A percentile compares a stretch with the other conserved stretches of the same genome.
Conservation (phyloP, 2,888 invertebrate genomes). For the Chamaedrilus cognettii region DNA sequence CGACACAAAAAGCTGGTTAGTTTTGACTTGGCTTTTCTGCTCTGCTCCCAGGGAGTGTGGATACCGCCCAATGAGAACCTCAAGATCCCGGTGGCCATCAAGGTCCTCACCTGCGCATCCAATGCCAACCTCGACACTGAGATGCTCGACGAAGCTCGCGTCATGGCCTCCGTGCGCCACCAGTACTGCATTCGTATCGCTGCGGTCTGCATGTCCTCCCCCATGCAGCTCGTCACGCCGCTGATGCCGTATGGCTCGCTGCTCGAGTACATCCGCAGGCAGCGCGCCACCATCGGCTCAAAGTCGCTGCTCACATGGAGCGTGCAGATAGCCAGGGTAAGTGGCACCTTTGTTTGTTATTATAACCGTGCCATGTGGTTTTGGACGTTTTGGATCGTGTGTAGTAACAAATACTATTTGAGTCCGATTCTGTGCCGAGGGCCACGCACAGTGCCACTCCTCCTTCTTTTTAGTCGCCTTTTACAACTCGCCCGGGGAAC, state of each 20-base stretch:
- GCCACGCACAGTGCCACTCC: too few relatives aligned
- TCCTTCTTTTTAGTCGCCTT: too few relatives aligned
- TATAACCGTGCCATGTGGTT: too few relatives aligned
- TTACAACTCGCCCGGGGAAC: too few relatives aligned
- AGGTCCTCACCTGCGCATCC: slow-evolving; percentile 80
- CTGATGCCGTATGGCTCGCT: slow-evolving; percentile 96
- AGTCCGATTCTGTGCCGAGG: too few relatives aligned
- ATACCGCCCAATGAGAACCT: slow-evolving; percentile 56
- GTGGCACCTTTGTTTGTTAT: too few relatives aligned
- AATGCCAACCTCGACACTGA: slow-evolving; percentile 75
- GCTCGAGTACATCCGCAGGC: slow-evolving; percentile 89
- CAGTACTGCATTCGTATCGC: slow-evolving; percentile 89
- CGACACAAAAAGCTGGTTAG: too few relatives aligned
- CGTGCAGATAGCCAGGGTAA: slow-evolving; percentile 84
- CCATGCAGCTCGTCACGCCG: slow-evolving; percentile 98
- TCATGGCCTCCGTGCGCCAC: slow-evolving; percentile 97
- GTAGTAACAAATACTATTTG: too few relatives aligned
- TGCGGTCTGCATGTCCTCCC: slow-evolving; percentile 86
- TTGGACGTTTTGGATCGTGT: too few relatives aligned
- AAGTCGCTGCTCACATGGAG: slow-evolving; percentile 96
- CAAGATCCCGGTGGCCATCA: slow-evolving; percentile 91
- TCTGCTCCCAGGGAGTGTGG: slow-evolving; percentile 58
- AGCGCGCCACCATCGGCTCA: slow-evolving; percentile 85
- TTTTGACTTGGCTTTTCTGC: too few relatives aligned
- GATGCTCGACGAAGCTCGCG: slow-evolving; percentile 87